A percentile compares a stretch with the other conserved stretches of the same genome.
Conservation (phyloP, 2,888 invertebrate genomes). For the Holacanthella duospinosa region DNA sequence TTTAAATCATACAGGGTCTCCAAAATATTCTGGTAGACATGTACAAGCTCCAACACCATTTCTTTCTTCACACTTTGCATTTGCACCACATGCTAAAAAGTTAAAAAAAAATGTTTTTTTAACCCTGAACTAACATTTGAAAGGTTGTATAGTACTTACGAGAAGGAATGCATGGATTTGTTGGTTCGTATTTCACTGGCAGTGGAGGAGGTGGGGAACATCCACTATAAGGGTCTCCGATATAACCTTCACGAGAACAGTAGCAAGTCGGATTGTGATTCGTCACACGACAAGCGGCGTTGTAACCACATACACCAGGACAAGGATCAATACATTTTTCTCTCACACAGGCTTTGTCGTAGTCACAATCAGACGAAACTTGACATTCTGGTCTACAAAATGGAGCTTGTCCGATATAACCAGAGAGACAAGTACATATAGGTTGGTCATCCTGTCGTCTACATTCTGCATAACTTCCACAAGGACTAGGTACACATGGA, state of each 20-base stretch:
- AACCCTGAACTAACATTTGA: background rate
- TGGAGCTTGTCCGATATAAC: slow-evolving; percentile 39
- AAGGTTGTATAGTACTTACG: too few relatives aligned
- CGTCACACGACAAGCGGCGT: slow-evolving; percentile 60
- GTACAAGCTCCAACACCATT: slow-evolving; percentile 56
- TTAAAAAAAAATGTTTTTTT: background rate
- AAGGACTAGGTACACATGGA: slow-evolving; percentile 67
- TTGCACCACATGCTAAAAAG: slow-evolving; percentile 46
- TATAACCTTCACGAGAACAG: slow-evolving; percentile 16
- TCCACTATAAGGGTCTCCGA: slow-evolving; percentile 54
- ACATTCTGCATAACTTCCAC: slow-evolving; percentile 67
- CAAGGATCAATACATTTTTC: slow-evolving; percentile 61
- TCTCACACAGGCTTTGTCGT: slow-evolving; percentile 39
- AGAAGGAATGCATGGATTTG: slow-evolving; percentile 44
- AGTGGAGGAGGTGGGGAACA: slow-evolving; percentile 38
- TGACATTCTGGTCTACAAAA: slow-evolving; percentile 40
- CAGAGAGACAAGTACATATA: slow-evolving; percentile 61
- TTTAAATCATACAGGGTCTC: slow-evolving; percentile 67
- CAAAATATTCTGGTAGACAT: slow-evolving; percentile 60
- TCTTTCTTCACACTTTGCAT: slow-evolving; percentile 64
- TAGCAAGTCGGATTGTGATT: slow-evolving; percentile 62
- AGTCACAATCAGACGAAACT: slow-evolving; percentile 39
- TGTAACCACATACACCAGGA: slow-evolving; percentile 51
- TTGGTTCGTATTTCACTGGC: slow-evolving; percentile 35
- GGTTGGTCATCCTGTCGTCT: slow-evolving; percentile 51